Evolutionary conservation across 2,113 vertebrate species (phyloP), one percentile per base, ranked within the genome.

Genomic region (Struthidea cinerea): DNA sequence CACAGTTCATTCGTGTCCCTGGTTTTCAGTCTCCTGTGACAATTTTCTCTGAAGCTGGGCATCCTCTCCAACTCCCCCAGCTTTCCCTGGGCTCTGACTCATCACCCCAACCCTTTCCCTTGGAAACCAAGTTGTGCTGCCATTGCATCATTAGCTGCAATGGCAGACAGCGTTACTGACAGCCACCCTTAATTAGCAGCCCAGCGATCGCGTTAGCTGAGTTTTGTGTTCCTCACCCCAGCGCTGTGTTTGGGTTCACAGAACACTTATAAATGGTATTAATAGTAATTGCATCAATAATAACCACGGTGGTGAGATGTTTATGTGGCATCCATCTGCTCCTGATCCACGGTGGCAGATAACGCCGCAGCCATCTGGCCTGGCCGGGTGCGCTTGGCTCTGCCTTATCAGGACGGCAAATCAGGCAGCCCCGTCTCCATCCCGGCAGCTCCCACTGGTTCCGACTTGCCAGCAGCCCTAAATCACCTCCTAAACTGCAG

Each of bases 271-370:
- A 82, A 91, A 89, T 30, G 68, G 73, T 27, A 89, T 89, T 94
- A 94, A 82, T 60, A 92, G 87, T 33, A 89, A 91, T 92, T 79
- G 84, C 81, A 82, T 39, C 93, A 79, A 75, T 89, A 95, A 84
- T 41, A 92, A 21, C 32, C 65, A 7, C 26, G 37, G 93, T 24
- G 85, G 70, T 53, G 77, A 85, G 89, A 69, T 89, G 89, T 94
- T 94, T 79, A 9, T 42, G 12, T 3, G 50, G 90, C 87, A 73
- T 27, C 96, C 91, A 91, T 96, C 95, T 96, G 94, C 91, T 91
- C 53, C 0, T 6, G 87, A 70, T 76, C 74, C 46, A 1, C 4
- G 6, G 65, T 17, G 61, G 70, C 28, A 26, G 92, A 80, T 11
- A 70, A 74, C 4, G 8, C 42, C 9, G 10, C 85, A 32, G 44